A percentile compares a stretch with the other conserved stretches of the same genome.
Evolutionary conservation across 2,888 invertebrate genomes (phyloP).

Genomic region (Tiliacea citrago): DNA sequence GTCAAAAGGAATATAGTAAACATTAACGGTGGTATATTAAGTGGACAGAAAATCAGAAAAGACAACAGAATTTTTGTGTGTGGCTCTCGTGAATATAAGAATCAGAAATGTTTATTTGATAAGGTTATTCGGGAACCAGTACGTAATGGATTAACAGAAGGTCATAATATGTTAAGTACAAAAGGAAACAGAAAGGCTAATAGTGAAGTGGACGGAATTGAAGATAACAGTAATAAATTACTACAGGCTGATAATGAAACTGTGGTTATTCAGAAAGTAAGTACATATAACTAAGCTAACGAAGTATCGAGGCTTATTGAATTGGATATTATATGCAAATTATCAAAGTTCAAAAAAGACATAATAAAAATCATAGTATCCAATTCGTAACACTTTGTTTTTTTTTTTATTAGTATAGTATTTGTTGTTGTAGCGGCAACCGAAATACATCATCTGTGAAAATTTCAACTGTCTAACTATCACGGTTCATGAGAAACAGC

Average conservation of each 20-base stretch:
- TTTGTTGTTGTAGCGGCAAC: no score
- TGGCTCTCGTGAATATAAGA: slow-evolving; percentile 68
- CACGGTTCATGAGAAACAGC: no score
- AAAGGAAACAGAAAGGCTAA: slow-evolving; percentile 41
- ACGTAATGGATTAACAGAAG: slow-evolving; percentile 34
- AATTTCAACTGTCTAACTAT: no score
- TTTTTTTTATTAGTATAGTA: no score
- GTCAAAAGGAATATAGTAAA: slow-evolving; percentile 73
- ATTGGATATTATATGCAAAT: no score
- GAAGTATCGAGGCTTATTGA: no score
- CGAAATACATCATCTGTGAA: no score
- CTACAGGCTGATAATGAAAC: slow-evolving; percentile 64
- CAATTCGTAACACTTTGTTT: no score
- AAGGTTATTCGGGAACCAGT: slow-evolving; percentile 17
- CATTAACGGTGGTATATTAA: slow-evolving; percentile 33
- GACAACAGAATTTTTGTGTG: slow-evolving; percentile 68
- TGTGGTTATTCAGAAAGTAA: slow-evolving; percentile 69
- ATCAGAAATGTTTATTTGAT: slow-evolving; percentile 40
- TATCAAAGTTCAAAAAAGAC: no score
- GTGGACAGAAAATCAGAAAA: slow-evolving; percentile 64
- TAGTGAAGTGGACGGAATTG: slow-evolving; percentile 34
- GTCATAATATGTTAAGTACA: slow-evolving; percentile 56
- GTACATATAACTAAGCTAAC: slow-evolving; percentile 46
- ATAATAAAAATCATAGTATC: no score
- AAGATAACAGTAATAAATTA: slow-evolving; percentile 63